Evolutionary conservation across 2,888 invertebrate genomes (phyloP).

Genomic region (Campopleginae sp.): DNA sequence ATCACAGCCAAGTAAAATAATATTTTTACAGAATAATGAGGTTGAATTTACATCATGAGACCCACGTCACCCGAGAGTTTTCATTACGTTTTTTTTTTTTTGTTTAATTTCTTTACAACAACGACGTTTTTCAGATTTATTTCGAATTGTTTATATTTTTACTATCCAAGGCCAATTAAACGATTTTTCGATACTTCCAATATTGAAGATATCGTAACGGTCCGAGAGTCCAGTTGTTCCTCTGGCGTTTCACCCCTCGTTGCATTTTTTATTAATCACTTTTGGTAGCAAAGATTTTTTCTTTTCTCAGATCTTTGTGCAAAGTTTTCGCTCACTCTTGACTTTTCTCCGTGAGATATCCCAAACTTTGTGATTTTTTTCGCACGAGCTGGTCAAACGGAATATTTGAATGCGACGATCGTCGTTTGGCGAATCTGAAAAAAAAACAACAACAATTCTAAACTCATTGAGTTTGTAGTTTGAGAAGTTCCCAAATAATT

Average conservation of each 20-base stretch:
- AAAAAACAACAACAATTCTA: neutral
- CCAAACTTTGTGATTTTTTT: neutral
- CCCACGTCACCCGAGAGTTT: neutral
- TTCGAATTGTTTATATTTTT: neutral
- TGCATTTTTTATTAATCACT: conserved; percentile 57
- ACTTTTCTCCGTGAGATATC: conserved; percentile 12
- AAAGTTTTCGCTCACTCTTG: neutral
- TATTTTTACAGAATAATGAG: conserved; percentile 45
- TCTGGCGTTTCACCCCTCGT: conserved; percentile 74
- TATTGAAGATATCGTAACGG: conserved; percentile 76
- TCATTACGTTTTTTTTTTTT: neutral
- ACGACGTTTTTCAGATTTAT: neutral
- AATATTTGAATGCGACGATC: neutral
- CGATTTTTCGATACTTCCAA: conserved; percentile 77
- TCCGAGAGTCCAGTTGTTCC: conserved; percentile 75
- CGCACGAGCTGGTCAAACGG: neutral
- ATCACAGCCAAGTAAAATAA: conserved; percentile 68
- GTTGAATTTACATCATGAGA: conserved; percentile 50
- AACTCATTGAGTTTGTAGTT: neutral
- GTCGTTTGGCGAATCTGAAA: neutral
- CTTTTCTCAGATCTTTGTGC: neutral
- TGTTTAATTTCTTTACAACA: neutral
- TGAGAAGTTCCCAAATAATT: neutral
- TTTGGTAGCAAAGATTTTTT: conserved; percentile 7
- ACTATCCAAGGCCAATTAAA: conserved; percentile 62